Percentiles rank a stretch among this genome's conserved stretches.
Evolutionary conservation across 2,113 vertebrate species (phyloP).

Genomic region (Chionodraco myersi): DNA sequence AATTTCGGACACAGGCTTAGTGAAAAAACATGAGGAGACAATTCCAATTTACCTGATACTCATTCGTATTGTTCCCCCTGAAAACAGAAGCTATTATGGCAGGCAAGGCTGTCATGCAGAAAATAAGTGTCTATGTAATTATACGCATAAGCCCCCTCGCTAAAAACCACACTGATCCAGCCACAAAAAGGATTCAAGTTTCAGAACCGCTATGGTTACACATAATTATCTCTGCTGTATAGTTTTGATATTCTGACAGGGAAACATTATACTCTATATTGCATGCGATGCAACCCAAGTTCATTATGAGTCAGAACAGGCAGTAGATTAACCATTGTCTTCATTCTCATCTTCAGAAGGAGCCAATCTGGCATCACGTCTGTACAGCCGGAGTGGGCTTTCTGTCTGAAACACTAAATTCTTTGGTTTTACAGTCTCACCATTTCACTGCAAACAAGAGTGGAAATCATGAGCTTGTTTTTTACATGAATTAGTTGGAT

Average conservation of each 20-base stretch:
- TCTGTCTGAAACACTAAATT: not conserved
- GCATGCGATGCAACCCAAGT: not conserved
- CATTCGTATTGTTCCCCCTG: constrained; percentile 68
- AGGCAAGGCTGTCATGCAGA: constrained; percentile 78
- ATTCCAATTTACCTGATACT: constrained; percentile 79
- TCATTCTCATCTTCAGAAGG: not conserved
- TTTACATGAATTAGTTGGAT: too few species aligned
- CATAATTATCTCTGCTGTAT: constrained; percentile 55
- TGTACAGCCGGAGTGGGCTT: not conserved
- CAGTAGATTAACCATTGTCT: constrained; percentile 6
- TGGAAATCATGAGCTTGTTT: too few species aligned
- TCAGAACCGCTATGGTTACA: constrained; percentile 53
- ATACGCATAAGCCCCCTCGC: constrained; percentile 72
- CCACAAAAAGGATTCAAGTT: constrained; percentile 66
- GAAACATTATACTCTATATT: constrained; percentile 6
- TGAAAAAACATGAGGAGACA: constrained; percentile 71
- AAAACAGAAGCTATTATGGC: constrained; percentile 81
- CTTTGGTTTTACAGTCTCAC: not conserved
- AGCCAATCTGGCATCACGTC: not conserved
- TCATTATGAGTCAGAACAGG: constrained; percentile 10
- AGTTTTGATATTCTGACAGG: constrained; percentile 57
- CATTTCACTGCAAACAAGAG: not conserved
- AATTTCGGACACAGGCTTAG: constrained; percentile 60
- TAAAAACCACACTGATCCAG: constrained; percentile 75
- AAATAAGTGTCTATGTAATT: constrained; percentile 84